Percentiles rank a stretch among this genome's conserved stretches.
phyloP scores from a whole-genome alignment of 2,888 invertebrate species.

The Oscheius sp. region DNA sequence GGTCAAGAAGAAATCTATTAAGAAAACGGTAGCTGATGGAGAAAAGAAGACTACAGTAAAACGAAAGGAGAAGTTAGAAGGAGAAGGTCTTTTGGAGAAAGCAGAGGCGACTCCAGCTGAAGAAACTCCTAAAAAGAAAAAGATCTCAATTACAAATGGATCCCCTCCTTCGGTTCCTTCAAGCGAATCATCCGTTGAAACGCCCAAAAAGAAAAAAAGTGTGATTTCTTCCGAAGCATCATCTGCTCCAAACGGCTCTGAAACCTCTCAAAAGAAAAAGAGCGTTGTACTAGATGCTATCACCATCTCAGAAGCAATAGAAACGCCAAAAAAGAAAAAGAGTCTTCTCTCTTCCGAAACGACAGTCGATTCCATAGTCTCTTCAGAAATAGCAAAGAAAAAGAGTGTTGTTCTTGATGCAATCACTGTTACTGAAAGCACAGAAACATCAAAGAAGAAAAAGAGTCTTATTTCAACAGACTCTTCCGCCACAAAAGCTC shows the following conservation, averaged over 20 bases:
- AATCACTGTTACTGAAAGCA: neutral
- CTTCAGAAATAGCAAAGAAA: neutral
- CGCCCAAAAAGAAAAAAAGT: too few relatives aligned
- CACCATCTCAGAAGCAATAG: too few relatives aligned
- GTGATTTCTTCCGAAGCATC: too few relatives aligned
- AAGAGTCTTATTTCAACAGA: neutral
- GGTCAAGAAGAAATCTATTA: slow-evolving; percentile 19
- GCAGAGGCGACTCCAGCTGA: neutral
- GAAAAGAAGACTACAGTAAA: slow-evolving; percentile 12
- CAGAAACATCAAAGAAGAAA: neutral
- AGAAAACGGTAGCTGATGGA: neutral
- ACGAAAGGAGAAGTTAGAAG: slow-evolving; percentile 4
- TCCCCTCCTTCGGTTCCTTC: too few relatives aligned
- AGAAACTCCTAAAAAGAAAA: neutral
- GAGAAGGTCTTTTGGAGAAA: neutral
- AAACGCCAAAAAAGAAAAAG: too few relatives aligned
- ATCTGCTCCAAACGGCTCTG: too few relatives aligned
- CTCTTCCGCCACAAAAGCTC: neutral
- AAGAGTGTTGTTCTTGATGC: slow-evolving; percentile 6
- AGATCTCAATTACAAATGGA: neutral
- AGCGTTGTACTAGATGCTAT: too few relatives aligned
- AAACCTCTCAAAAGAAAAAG: too few relatives aligned
- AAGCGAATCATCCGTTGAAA: too few relatives aligned
- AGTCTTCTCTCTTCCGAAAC: neutral
- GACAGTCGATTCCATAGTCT: neutral